Percentiles rank a stretch among this genome's conserved stretches.
phyloP scores from a whole-genome alignment of 2,797 vertebrate genomes.

The Rhincodon typus region DNA sequence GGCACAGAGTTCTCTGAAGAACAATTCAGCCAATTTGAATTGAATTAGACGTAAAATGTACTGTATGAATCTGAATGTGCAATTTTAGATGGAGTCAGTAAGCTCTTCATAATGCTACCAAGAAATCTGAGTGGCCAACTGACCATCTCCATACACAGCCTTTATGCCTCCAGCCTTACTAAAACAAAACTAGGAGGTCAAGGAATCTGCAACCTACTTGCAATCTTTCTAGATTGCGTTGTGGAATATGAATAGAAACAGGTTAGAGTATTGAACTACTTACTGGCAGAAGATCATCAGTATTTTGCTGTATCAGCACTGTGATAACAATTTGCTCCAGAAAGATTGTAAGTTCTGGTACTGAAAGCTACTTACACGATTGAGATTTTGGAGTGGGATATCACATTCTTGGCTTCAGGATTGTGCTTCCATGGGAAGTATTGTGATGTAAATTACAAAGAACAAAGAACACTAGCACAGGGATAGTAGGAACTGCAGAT shows the following conservation, averaged over 20 bases:
- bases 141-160: background rate
- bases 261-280: background rate
- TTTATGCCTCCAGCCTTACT: background rate
- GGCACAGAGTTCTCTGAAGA: background rate
- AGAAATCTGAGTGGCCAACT: background rate
- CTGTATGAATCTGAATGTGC: background rate
- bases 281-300: background rate
- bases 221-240: background rate
- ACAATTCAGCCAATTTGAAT: background rate
- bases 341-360: background rate
- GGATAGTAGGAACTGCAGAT: too few relatives aligned
- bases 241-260: background rate
- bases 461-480: too few relatives aligned
- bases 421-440: background rate
- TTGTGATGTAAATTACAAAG: background rate
- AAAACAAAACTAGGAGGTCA: background rate
- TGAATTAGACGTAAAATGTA: background rate
- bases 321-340: background rate
- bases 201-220: background rate
- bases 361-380: background rate
- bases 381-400: background rate
- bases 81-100: background rate
- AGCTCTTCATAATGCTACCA: background rate
- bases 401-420: background rate
- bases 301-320: background rate